Evolutionary conservation across 2,797 vertebrate genomes (phyloP), one percentile per base, ranked within the genome.

Genomic region (Microhierax caerulescens): DNA sequence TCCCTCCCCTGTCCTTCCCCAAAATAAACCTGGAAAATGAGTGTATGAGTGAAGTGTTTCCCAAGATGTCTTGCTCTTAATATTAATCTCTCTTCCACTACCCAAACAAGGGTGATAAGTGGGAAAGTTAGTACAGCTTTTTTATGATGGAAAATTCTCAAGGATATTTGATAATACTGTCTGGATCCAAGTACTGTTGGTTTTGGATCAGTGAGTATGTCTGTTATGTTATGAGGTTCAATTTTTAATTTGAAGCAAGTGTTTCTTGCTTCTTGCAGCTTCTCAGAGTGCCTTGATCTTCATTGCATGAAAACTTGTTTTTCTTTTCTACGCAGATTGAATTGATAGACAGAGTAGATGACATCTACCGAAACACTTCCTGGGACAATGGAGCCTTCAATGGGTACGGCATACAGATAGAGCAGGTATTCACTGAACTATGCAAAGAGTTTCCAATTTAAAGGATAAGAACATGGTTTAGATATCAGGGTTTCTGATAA

Each of bases 341-440:
- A 75, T 95, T 99, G 92, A 99, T 99, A 92, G 99, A 99, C 98
- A 98, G 99, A 96, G 99, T 99, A 34, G 99, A 99, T 94, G 99
- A 99, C 97, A 99, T 99, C 94, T 99, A 99, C 95, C 98, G 99
- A 90, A 99, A 99, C 96, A 99, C 99, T 11, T 99, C 99, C 1
- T 99, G 99, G 99, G 98, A 99, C 17, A 97, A 98, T 9, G 98
- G 97, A 20, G 92, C 96, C 61, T 98, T 98, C 94, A 98, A 99
- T 72, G 99, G 99, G 70, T 99, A 99, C 6, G 99, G 99, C 64
- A 98, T 99, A 92, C 99, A 99, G 98, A 99, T 99, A 98, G 98
- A 99, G 27, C 99, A 99, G 99, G 99, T 99, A 97, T 92, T 96
- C 78, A 88, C 65, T 59, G 54, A 8, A 3, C 60, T 73, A 1